Evolutionary conservation across 2,888 invertebrate species (phyloP), one percentile per base, ranked within the genome.

Genomic region (Coenonympha glycerion): DNA sequence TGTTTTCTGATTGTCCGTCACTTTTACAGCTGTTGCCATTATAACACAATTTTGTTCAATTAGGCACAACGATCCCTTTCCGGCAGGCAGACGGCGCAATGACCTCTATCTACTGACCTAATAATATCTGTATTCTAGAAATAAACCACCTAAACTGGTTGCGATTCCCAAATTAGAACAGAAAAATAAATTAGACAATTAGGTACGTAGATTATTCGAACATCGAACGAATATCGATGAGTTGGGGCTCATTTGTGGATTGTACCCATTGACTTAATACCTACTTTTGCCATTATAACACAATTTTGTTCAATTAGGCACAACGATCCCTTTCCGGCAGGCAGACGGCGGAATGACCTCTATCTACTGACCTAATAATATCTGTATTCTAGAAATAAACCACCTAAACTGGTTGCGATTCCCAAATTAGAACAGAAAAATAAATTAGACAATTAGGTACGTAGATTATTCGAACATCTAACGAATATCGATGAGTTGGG

Each of bases 1-100:
- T 33, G 4, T 6, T 3, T 1, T 6, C 13, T 21, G 44, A 21
- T 13, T 2, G 31, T 44, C 44, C 31, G 21, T 44, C 31, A 18
- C 31, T 22, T 21, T 24, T 39, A 39, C 26, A 40, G 22, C 11
- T 24, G 22, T 21, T 24, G 39, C 24, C 26, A 41, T 41, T 41
- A 11, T 31, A 31, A 33, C 44, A 44, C 44, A 44, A 44, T 44
- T 33, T 44, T 21, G 13, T 13, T 44, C 44, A 44, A 44, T 44
- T 44, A 44, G 15, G 13, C 19, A 9, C 31, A 44, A 44, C 31
- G 30, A 44, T 44, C 13, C n/a, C 15, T 33, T 33, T 44, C 44
- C 44, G 18, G 31, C 31, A 33, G 18, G 31, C 31, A 33, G 31
- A 33, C 44, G 44, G 22, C n/a, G 19, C n/a, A 33, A 30, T 44